Conservation (phyloP, 1,140 invertebrate species). For the Ceratina calcarata region DNA sequence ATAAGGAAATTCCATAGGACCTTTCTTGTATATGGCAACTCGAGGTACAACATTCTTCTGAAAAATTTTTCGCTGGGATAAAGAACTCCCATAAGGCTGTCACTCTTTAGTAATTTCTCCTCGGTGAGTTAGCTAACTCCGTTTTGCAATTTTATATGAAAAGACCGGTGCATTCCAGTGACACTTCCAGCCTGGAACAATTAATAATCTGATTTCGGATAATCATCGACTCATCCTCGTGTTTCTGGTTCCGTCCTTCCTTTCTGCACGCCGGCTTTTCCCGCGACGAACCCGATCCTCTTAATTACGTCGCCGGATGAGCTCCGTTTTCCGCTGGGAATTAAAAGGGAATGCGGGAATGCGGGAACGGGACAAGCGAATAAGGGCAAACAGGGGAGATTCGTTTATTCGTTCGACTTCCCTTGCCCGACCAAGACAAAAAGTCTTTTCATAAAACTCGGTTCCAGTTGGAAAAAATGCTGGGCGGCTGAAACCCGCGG, state of each 20-base stretch:
- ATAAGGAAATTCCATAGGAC: no score
- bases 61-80: no score
- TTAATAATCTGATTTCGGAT: no score
- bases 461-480: not conserved
- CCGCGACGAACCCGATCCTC: not conserved
- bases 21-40: no score
- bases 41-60: no score
- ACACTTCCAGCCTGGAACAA: no score
- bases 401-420: conserved; percentile 16
- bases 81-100: no score
- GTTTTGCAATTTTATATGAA: no score
- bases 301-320: conserved; percentile 9
- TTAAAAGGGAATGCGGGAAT: not conserved
- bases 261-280: not conserved
- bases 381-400: conserved; percentile 3
- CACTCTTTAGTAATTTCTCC: no score
- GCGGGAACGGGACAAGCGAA: conserved; percentile 1
- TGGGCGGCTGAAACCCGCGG: not conserved
- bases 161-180: no score
- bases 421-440: not conserved
- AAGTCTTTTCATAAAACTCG: not conserved
- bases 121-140: no score
- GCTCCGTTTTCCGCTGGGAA: not conserved
- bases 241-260: not conserved
- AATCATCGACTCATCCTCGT: no score